Percentiles rank a stretch among this genome's conserved stretches.
Conservation (phyloP, 2,888 invertebrate genomes). For the Apoda limacodes region DNA sequence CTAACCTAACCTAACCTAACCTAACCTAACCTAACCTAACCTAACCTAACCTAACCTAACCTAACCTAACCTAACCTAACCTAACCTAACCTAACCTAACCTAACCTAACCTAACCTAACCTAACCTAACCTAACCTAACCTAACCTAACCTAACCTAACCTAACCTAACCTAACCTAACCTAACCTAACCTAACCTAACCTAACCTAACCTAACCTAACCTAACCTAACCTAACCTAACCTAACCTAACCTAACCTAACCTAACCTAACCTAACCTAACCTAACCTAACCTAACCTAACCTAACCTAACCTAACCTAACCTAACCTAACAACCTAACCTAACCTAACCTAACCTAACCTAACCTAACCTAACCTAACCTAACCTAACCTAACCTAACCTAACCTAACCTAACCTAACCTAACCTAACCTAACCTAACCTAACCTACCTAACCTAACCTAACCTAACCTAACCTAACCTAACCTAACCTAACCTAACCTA, state of each 20-base stretch:
- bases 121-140: no score
- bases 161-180: slow-evolving; percentile 21
- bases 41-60: slow-evolving; percentile 20
- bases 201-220: slow-evolving; percentile 21
- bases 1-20: slow-evolving; percentile 18
- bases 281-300: slow-evolving; percentile 20
- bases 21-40: slow-evolving; percentile 12
- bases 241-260: slow-evolving; percentile 22
- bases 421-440: no score
- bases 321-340: no score
- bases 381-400: slow-evolving; percentile 17
- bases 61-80: slow-evolving; percentile 20
- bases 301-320: slow-evolving; percentile 17
- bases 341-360: slow-evolving; percentile 18
- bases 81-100: slow-evolving; percentile 22
- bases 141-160: slow-evolving; percentile 17
- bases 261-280: slow-evolving; percentile 23
- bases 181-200: slow-evolving; percentile 21
- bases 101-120: slow-evolving; percentile 20
- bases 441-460: slow-evolving; percentile 16
- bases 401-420: slow-evolving; percentile 16
- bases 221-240: slow-evolving; percentile 22
- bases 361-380: slow-evolving; percentile 18
- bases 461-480: slow-evolving; percentile 14
- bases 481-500: slow-evolving; percentile 14